Evolutionary conservation across 1,140 invertebrate genomes (phyloP).

Genomic region (Drosophila ohnishii): DNA sequence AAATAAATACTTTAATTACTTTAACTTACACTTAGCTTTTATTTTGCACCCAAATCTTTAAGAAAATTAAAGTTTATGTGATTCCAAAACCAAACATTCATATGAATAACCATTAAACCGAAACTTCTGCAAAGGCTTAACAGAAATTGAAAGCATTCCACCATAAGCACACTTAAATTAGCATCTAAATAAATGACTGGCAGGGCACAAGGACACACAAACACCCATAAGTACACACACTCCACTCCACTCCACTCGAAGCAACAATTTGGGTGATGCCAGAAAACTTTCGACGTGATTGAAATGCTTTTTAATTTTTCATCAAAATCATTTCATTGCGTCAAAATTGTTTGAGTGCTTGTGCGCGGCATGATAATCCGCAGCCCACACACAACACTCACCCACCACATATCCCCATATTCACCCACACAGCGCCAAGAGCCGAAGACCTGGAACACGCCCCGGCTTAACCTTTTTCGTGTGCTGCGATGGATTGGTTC

Average conservation of each 20-base stretch:
- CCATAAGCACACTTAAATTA: constrained; percentile 57
- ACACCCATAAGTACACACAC: constrained; percentile 2
- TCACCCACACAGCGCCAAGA: neutral
- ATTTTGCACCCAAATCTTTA: neutral
- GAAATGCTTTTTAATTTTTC: constrained; percentile 74
- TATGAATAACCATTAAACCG: constrained; percentile 10
- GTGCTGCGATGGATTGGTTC: constrained; percentile 47
- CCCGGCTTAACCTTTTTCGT: constrained; percentile 43
- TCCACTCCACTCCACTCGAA: no score
- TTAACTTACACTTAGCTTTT: neutral
- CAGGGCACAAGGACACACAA: constrained; percentile 12
- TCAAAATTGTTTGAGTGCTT: constrained; percentile 42
- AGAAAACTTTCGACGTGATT: constrained; percentile 73
- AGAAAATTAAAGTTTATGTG: neutral
- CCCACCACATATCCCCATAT: neutral
- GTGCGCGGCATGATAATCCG: constrained; percentile 17
- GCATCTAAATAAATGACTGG: constrained; percentile 60
- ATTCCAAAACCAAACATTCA: neutral
- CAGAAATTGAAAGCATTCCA: constrained; percentile 39
- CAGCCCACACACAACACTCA: neutral
- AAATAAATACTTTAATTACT: neutral
- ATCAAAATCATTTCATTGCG: constrained; percentile 63
- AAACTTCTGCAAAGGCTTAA: neutral
- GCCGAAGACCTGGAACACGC: constrained; percentile 22
- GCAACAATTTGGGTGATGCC: constrained; percentile 58